Evolutionary conservation across 2,797 vertebrate genomes (phyloP).

Genomic region (Pelochelys cantorii): DNA sequence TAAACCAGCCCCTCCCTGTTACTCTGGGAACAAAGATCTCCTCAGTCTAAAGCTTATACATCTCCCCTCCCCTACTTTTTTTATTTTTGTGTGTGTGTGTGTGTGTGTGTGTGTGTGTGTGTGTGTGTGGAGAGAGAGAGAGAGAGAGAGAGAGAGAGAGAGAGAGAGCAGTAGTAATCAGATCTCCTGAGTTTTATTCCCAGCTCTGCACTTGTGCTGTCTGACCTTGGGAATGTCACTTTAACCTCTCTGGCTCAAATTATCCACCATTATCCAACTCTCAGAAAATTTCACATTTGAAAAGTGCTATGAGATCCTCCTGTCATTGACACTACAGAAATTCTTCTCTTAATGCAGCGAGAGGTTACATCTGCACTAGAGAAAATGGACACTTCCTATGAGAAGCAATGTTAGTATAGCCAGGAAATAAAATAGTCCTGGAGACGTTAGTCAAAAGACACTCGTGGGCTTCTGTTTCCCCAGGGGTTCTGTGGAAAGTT

Average conservation of each 20-base stretch:
- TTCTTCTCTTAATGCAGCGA: neutral
- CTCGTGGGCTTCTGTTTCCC: neutral
- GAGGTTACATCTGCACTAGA: neutral
- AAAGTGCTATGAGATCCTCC: conserved; percentile 28
- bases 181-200: neutral
- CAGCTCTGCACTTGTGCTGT: neutral
- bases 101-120: no score
- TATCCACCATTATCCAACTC: neutral
- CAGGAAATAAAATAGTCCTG: neutral
- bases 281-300: neutral
- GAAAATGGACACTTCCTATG: neutral
- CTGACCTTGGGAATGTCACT: neutral
- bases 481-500: conserved; percentile 9
- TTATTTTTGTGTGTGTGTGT: no score
- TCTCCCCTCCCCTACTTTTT: no score
- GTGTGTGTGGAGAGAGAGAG: no score
- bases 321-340: neutral
- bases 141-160: no score
- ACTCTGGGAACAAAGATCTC: no score
- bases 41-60: no score
- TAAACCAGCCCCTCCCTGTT: no score
- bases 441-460: neutral
- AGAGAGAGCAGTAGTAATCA: neutral
- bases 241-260: neutral
- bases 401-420: neutral